Evolutionary conservation across 2,888 invertebrate genomes (phyloP), one percentile per base, ranked within the genome.

Genomic region (Ashinkailepas kermadecensis): DNA sequence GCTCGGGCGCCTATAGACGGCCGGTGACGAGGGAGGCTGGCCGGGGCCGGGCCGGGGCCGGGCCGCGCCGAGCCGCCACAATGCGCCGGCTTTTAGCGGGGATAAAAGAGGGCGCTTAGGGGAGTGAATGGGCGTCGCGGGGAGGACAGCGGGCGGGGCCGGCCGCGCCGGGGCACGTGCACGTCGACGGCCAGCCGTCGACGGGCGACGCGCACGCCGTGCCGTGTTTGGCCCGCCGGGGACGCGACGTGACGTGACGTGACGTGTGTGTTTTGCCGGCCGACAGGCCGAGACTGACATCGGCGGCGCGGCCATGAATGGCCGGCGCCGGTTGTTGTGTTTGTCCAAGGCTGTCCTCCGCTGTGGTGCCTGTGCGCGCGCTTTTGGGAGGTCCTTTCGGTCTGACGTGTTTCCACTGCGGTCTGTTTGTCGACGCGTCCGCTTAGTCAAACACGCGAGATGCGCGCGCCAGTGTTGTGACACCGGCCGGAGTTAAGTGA

Each of bases 281-380:
- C 39, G 70, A 39, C 39, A 15, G 23, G 70, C 6, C 25, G 23
- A 23, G 39, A 25, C 12, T 7, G 70, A 18, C 18, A 15, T 15
- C 70, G 25, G 39, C 70, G 15, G 70, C 70, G 39, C 70, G 70
- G 13, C 39, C 70, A 23, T 15, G 15, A 15, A 70, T 70, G 70
- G 39, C 25, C 39, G 70, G 25, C 39, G 39, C 39, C 70, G 15
- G 25, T 12, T 1, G 4, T 23, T 12, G 70, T 70, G 70, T 70
- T 70, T 70, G 70, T 70, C 70, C 70, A 70, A 15, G 70, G 70
- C 70, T 39, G 70, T 70, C 39, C 70, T 39, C 39, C 15, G 4
- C 39, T 10, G 70, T 15, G 11, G 23, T 13, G 12, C 25, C 13
- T 11, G 7, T 39, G 39, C 39, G 70, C 13, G 70, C 23, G 39